Evolutionary conservation across 1,140 invertebrate genomes (phyloP).

Genomic region (Aphaenogaster ashmeadi): DNA sequence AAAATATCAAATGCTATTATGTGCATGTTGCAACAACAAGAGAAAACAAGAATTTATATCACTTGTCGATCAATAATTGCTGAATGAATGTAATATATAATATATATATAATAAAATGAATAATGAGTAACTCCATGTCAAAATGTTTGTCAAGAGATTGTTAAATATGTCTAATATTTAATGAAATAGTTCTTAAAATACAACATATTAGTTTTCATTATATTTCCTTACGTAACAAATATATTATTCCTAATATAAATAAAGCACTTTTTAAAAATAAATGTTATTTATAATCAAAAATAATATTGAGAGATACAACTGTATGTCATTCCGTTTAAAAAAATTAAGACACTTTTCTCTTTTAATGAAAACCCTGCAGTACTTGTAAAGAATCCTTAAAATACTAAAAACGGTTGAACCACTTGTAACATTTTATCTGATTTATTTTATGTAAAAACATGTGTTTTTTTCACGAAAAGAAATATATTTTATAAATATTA

Average conservation of each 20-base stretch:
- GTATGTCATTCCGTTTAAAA: not conserved
- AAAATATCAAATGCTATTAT: slow-evolving; percentile 2
- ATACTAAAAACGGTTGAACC: not conserved
- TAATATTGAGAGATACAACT: not conserved
- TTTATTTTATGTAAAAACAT: not conserved
- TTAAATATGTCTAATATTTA: slow-evolving; percentile 1
- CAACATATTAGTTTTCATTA: not conserved
- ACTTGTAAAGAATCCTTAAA: not conserved
- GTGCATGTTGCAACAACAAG: not conserved
- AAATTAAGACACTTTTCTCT: not conserved
- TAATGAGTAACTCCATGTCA: not conserved
- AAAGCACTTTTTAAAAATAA: not conserved
- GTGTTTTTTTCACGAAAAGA: not conserved
- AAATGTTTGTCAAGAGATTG: not conserved
- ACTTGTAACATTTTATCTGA: not conserved
- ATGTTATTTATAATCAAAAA: slow-evolving; percentile 12
- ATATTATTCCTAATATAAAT: not conserved
- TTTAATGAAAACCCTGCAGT: not conserved
- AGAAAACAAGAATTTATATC: slow-evolving; percentile 6
- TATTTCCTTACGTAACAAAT: slow-evolving; percentile 22
- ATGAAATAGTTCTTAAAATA: not conserved
- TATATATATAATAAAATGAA: too few species aligned
- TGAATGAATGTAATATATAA: not conserved
- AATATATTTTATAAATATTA: slow-evolving; percentile 10
- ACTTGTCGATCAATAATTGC: not conserved